Evolutionary conservation across 1,140 invertebrate species (phyloP).

Genomic region (Chrysomallon squamiferum): DNA sequence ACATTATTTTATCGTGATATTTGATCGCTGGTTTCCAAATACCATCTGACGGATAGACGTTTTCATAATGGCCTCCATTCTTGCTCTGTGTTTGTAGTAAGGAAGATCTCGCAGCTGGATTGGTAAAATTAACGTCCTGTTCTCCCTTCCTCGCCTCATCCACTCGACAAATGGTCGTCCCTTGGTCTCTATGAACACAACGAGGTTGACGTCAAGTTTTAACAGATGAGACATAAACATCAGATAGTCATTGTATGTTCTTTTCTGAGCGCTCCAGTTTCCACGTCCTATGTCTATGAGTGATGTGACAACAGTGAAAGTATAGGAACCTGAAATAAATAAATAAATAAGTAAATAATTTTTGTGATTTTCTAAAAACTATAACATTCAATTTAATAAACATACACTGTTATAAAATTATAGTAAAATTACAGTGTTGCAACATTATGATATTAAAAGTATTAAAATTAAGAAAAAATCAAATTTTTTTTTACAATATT

Average conservation of each 20-base stretch:
- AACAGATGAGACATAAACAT: slow-evolving; percentile 17
- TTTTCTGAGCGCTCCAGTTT: slow-evolving; percentile 7
- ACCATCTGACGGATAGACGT: slow-evolving; percentile 11
- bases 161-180: slow-evolving; percentile 17
- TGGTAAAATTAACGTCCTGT: slow-evolving; percentile 10
- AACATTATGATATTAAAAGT: no score
- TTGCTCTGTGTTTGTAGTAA: slow-evolving; percentile 14
- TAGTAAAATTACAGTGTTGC: no score
- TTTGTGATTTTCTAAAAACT: no score
- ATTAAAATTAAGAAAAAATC: no score
- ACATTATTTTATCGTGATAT: slow-evolving; percentile 8
- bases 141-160: slow-evolving; percentile 17
- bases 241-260: slow-evolving; percentile 20
- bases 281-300: slow-evolving; percentile 29
- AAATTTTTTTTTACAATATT: no score
- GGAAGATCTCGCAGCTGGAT: background rate
- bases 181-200: slow-evolving; percentile 22
- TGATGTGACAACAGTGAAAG: slow-evolving; percentile 29
- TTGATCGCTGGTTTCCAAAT: slow-evolving; percentile 15
- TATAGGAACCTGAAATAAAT: slow-evolving; percentile 16
- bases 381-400: no score
- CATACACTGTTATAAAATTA: no score
- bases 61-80: slow-evolving; percentile 20
- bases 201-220: slow-evolving; percentile 28
- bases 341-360: no score